Conservation (phyloP, 2,113 vertebrate genomes). For the Onychostruthus taczanowskii region DNA sequence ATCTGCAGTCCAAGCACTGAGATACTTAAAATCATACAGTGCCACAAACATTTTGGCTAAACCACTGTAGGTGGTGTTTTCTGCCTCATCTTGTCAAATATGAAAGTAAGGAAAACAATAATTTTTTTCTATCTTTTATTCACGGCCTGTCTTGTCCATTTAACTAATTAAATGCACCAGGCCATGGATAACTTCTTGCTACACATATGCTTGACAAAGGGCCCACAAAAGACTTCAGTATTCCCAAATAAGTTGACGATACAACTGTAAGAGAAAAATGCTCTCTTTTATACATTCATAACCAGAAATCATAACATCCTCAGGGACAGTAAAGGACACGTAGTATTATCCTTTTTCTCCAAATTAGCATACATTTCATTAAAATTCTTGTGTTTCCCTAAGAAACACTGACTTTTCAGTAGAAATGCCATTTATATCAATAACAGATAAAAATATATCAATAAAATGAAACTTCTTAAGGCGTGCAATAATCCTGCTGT, state of each 20-base stretch:
- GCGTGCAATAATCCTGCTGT: background rate
- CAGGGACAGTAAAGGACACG: background rate
- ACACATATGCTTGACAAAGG: background rate
- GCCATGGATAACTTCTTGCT: background rate
- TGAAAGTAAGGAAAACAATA: background rate
- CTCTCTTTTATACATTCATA: background rate
- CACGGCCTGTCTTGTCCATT: background rate
- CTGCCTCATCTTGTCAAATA: background rate
- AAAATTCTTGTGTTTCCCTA: background rate
- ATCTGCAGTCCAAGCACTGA: background rate
- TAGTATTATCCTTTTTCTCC: background rate
- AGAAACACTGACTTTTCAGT: background rate
- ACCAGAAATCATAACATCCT: background rate
- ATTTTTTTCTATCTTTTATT: background rate
- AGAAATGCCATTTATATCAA: background rate
- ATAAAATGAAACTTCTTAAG: background rate
- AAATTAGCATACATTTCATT: background rate
- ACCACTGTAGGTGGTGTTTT: rapidly evolving
- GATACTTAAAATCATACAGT: background rate
- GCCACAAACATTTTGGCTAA: background rate
- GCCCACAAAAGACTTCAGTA: background rate
- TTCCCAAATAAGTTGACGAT: background rate
- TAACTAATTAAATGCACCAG: background rate
- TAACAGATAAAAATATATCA: background rate
- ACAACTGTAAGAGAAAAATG: background rate